A percentile compares a stretch with the other conserved stretches of the same genome.
Conservation (phyloP, 2,888 invertebrate species). For the Osmoderma eremita region DNA sequence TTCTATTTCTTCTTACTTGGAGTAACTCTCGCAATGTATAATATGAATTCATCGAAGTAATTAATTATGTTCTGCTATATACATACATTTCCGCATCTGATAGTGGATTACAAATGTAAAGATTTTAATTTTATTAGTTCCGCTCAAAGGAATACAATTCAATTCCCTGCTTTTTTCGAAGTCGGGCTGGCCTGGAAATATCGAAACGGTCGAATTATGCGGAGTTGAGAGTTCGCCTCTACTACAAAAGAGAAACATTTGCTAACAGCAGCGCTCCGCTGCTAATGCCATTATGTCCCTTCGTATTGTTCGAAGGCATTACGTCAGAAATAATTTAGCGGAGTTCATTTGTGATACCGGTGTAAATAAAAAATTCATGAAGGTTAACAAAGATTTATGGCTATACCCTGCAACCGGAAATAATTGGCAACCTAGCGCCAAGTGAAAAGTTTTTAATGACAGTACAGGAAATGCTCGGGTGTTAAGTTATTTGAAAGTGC, state of each 20-base stretch:
- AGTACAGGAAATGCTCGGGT: too few species aligned
- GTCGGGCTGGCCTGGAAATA: neutral
- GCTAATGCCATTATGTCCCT: conserved; percentile 25
- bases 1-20: too few species aligned
- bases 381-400: conserved; percentile 21
- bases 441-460: neutral
- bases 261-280: conserved; percentile 4
- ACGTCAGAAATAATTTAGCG: conserved; percentile 32
- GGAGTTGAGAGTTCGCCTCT: neutral
- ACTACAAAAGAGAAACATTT: conserved; percentile 4
- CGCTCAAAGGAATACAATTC: too few species aligned
- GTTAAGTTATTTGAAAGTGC: too few species aligned
- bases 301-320: conserved; percentile 28
- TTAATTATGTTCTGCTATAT: too few species aligned
- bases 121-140: too few species aligned
- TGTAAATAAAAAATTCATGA: conserved; percentile 34
- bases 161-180: too few species aligned
- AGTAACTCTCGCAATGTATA: too few species aligned
- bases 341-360: conserved; percentile 31
- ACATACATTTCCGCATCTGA: too few species aligned
- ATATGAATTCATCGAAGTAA: too few species aligned
- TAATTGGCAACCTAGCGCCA: neutral
- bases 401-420: conserved; percentile 9
- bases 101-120: too few species aligned
- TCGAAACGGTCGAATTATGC: neutral